Conservation (phyloP, 2,888 invertebrate genomes). For the Parthenolecanium corni region DNA sequence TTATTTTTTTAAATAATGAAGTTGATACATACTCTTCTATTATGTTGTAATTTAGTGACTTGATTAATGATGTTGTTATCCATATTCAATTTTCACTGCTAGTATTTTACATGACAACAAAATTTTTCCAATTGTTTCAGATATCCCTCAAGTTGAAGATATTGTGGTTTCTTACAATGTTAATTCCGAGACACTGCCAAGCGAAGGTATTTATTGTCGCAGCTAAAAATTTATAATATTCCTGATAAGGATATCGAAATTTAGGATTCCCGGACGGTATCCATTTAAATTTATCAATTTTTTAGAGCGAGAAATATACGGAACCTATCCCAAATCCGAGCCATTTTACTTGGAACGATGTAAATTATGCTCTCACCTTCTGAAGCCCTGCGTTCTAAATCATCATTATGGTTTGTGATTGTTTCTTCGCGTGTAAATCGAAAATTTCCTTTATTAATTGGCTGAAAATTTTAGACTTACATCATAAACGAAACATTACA, state of each 20-base stretch:
- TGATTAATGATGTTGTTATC: too few relatives aligned
- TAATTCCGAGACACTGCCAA: conserved; percentile 13
- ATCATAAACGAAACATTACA: conserved; percentile 7
- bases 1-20: too few relatives aligned
- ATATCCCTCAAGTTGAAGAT: conserved; percentile 10
- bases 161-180: conserved; percentile 9
- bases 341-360: conserved; percentile 21
- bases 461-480: background rate
- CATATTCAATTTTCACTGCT: too few relatives aligned
- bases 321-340: conserved; percentile 9
- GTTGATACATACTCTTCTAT: too few relatives aligned
- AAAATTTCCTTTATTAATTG: background rate
- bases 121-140: too few relatives aligned
- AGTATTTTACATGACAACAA: too few relatives aligned
- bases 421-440: background rate
- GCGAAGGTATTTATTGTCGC: conserved; percentile 1
- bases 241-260: too few relatives aligned
- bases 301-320: conserved; percentile 20
- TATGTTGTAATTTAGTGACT: background rate
- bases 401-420: conserved; percentile 13
- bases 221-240: too few relatives aligned
- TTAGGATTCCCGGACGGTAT: too few relatives aligned
- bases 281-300: too few relatives aligned
- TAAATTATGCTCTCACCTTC: conserved; percentile 3
- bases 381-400: conserved; percentile 17